phyloP scores from a whole-genome alignment of 2,888 invertebrate genomes.

The Acleris laterana region DNA sequence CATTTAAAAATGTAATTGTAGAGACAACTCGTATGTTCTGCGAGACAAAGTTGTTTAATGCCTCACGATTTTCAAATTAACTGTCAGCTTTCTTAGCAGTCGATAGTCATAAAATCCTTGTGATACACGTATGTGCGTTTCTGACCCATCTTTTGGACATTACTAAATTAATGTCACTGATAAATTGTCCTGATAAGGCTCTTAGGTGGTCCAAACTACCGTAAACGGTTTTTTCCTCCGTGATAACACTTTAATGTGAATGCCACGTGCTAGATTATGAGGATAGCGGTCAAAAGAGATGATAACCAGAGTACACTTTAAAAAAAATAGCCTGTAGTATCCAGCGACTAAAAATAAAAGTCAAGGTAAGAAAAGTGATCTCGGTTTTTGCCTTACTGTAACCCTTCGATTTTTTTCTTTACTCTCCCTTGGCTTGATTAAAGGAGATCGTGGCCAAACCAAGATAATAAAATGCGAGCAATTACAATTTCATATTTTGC shows the following conservation, averaged over 20 bases:
- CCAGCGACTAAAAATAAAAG: too few relatives aligned
- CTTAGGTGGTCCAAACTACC: slow-evolving; percentile 72
- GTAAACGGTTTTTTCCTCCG: slow-evolving; percentile 52
- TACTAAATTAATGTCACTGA: slow-evolving; percentile 55
- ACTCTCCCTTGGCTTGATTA: too few relatives aligned
- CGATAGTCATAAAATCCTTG: slow-evolving; percentile 31
- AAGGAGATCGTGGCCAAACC: too few relatives aligned
- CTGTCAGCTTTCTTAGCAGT: slow-evolving; percentile 31
- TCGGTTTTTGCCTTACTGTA: too few relatives aligned
- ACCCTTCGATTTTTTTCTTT: too few relatives aligned
- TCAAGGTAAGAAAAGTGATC: too few relatives aligned
- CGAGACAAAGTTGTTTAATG: slow-evolving; percentile 33
- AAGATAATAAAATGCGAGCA: too few relatives aligned
- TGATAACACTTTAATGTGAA: slow-evolving; percentile 55
- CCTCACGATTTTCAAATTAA: slow-evolving; percentile 57
- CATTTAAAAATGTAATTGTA: neutral
- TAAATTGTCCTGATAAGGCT: slow-evolving; percentile 64
- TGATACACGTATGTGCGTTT: slow-evolving; percentile 27
- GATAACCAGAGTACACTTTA: too few relatives aligned
- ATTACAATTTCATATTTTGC: too few relatives aligned
- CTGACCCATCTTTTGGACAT: slow-evolving; percentile 26
- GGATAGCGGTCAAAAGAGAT: slow-evolving; percentile 36
- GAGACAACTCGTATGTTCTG: neutral
- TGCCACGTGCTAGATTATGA: slow-evolving; percentile 54
- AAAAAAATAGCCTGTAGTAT: neutral